Conservation (phyloP, 1,140 invertebrate species). For the Glomeris maerens region DNA sequence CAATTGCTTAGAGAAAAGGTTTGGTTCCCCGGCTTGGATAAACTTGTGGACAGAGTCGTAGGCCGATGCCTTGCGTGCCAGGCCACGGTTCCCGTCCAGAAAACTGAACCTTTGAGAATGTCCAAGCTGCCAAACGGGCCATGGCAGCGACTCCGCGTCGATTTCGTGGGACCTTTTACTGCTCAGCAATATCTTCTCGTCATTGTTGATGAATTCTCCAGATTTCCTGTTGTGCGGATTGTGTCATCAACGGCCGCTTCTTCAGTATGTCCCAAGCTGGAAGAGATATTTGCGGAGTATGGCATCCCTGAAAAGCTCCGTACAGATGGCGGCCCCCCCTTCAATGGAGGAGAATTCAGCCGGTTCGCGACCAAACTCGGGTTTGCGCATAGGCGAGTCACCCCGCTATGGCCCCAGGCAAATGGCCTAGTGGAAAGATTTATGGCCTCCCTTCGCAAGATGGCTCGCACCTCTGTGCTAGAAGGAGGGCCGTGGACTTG, state of each 20-base stretch:
- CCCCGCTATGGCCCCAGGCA: conserved; percentile 9
- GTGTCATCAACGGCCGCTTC: conserved; percentile 4
- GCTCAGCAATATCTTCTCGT: conserved; percentile 9
- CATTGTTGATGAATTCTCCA: conserved; percentile 7
- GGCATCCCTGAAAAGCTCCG: conserved; percentile 14
- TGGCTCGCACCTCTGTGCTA: too few species aligned
- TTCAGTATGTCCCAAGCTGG: not conserved
- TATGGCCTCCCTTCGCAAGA: conserved; percentile 8
- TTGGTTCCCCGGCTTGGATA: conserved; percentile 26
- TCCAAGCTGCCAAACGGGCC: conserved; percentile 8
- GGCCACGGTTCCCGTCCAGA: conserved; percentile 6
- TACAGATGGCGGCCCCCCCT: conserved; percentile 19
- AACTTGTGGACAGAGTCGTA: conserved; percentile 19
- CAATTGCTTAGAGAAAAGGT: conserved; percentile 23
- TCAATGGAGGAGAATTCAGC: conserved; percentile 13
- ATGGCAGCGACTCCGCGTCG: conserved; percentile 6
- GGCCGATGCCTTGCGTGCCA: conserved; percentile 22
- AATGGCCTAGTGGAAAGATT: conserved; percentile 10
- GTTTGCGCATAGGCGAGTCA: conserved; percentile 7
- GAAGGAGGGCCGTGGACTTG: too few species aligned
- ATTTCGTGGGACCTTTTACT: not conserved
- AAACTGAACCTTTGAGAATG: not conserved
- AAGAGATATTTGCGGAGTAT: conserved; percentile 14
- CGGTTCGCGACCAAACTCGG: conserved; percentile 1
- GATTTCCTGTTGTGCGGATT: conserved; percentile 11